Base-by-base conservation (phyloP, 2,797 vertebrate species). In the Hirundo rustica region DNA sequence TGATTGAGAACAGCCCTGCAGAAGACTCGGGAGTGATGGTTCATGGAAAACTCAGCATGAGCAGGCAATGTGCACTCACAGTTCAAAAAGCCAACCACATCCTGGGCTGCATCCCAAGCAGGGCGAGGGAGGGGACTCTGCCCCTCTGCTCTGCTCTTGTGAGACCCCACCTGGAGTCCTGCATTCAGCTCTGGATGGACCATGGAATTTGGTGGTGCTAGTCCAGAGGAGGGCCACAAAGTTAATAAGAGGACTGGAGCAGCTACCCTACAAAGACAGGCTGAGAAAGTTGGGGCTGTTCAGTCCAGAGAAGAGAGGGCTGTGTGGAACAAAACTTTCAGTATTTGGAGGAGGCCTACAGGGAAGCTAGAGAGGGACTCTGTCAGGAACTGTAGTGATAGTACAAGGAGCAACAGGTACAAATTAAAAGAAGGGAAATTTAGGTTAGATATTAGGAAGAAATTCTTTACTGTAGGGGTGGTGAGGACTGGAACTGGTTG, bases 21-120 rank as follows among this genome's bases (percentile, higher is more conserved):
- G 48, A 44, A 47, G 34, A 55, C 36, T 32, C 36, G 27, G 16
- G 40, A 22, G 4, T 36, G 62, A 61, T 20, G 26, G 48, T 36
- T 48, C 26, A 26, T 10, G 30, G 36, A 36, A 67, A 67, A 42
- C 18, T 40, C 62, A 61, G 48, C 34, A 27, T 1, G 9, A 48
- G 26, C 34, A 13, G 17, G 47, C 34, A 61, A 16, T 6, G 5
- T 23, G 26, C 1, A 0, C 26, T 61, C 1, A 0, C 10, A 48
- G 34, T 20, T 40, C 77, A 42, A 22, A 81, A 75, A 54, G 48
- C 42, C 47, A 67, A 22, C 48, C 30, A 18, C 1, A 2, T 38
- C 19, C 53, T 60, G 40, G 30, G 34, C 34, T 34, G 54, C 40
- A 67, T 13, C 34, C 27, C 55, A 48, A 54, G 15, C 18, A 58